phyloP scores from a whole-genome alignment of 2,888 invertebrate genomes.

The Temnothorax rugatulus region DNA sequence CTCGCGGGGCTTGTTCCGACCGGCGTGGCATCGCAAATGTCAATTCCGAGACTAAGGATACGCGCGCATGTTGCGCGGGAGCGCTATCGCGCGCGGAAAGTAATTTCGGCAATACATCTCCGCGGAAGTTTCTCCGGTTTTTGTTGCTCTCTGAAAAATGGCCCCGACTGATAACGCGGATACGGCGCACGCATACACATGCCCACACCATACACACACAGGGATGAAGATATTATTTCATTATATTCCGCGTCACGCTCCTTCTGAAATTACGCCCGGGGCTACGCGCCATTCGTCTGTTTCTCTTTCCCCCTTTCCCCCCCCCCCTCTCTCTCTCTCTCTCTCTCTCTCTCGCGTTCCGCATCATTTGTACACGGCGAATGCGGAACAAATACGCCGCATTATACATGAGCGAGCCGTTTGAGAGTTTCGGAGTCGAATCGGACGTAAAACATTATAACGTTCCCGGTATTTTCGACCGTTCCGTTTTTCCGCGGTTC shows the following conservation, averaged over 20 bases:
- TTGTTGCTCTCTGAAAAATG: conserved; percentile 46
- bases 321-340: neutral
- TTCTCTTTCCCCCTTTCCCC: conserved; percentile 8
- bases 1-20: neutral
- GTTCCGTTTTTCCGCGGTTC: neutral
- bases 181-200: neutral
- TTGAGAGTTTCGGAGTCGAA: conserved; percentile 21
- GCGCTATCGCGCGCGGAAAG: conserved; percentile 21
- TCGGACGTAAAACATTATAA: conserved; percentile 30
- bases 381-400: conserved; percentile 25
- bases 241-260: conserved; percentile 51
- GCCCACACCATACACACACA: neutral
- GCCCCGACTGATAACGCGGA: conserved; percentile 43
- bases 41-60: conserved; percentile 30
- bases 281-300: conserved; percentile 40
- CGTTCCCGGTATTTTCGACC: neutral
- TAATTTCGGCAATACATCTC: conserved; percentile 47
- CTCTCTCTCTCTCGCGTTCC: conserved; percentile 5
- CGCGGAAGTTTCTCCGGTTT: conserved; percentile 37
- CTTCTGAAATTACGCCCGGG: conserved; percentile 40
- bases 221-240: conserved; percentile 52
- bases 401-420: conserved; percentile 42
- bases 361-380: conserved; percentile 37
- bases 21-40: conserved; percentile 5
- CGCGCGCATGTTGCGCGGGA: neutral